Percentiles rank a stretch among this genome's conserved stretches.
phyloP scores from a whole-genome alignment of 2,888 invertebrate genomes.

The Papilio gigon region DNA sequence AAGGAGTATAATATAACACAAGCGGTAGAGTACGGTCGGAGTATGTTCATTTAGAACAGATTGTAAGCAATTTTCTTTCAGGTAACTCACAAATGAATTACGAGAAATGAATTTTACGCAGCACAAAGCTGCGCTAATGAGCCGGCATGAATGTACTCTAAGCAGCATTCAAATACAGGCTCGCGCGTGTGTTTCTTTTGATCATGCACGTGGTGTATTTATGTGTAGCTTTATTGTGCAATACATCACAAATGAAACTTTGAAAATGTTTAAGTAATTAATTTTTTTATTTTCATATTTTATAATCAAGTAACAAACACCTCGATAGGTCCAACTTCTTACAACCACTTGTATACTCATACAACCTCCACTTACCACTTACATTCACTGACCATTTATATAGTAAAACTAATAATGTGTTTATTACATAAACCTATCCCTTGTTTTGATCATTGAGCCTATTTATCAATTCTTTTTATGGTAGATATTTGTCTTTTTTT shows the following conservation, averaged over 20 bases:
- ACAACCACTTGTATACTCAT: too few species aligned
- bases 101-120: slow-evolving; percentile 12
- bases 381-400: too few species aligned
- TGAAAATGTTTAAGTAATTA: neutral
- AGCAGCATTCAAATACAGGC: neutral
- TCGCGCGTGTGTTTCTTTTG: slow-evolving; percentile 15
- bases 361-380: too few species aligned
- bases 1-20: neutral
- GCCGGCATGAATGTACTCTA: slow-evolving; percentile 24
- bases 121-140: slow-evolving; percentile 30
- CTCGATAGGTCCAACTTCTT: too few species aligned
- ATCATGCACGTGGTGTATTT: slow-evolving; percentile 1
- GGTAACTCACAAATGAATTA: slow-evolving; percentile 19
- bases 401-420: too few species aligned
- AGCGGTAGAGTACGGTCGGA: neutral
- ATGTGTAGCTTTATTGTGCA: slow-evolving; percentile 5
- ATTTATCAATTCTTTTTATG: too few species aligned
- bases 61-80: slow-evolving; percentile 21
- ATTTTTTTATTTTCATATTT: too few species aligned
- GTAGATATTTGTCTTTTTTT: too few species aligned
- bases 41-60: slow-evolving; percentile 13
- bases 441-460: too few species aligned
- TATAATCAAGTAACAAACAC: too few species aligned
- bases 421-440: too few species aligned
- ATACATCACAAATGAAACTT: neutral